Conservation (phyloP, 2,113 vertebrate genomes). For the Stigmatopora argus region DNA sequence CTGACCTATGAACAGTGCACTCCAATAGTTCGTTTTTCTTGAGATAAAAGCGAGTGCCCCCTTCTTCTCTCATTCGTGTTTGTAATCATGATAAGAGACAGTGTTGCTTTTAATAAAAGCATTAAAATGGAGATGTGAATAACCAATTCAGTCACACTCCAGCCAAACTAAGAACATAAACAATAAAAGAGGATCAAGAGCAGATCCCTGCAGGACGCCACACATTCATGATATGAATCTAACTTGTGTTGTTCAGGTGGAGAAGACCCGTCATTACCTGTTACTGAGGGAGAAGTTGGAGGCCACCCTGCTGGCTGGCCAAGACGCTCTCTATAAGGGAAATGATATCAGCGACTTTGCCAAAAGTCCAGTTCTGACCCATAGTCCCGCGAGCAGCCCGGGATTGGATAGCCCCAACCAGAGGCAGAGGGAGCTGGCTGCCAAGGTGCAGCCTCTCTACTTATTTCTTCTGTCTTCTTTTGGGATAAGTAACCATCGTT, state of each 20-base stretch:
- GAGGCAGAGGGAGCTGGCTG: constrained; percentile 92
- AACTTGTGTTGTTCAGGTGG: constrained; percentile 72
- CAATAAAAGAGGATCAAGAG: not conserved
- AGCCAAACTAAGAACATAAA: not conserved
- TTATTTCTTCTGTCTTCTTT: not conserved
- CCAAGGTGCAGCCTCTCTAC: constrained; percentile 76
- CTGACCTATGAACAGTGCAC: not conserved
- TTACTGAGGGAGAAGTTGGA: constrained; percentile 94
- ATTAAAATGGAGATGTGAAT: not conserved
- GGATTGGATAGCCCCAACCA: constrained; percentile 77
- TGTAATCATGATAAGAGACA: not conserved
- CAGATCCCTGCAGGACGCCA: not conserved
- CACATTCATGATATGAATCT: not conserved
- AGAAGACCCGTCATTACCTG: constrained; percentile 94
- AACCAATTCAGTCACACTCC: not conserved
- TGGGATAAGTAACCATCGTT: not conserved
- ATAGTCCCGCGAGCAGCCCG: constrained; percentile 61
- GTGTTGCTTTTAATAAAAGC: not conserved
- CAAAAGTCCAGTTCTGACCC: constrained; percentile 70
- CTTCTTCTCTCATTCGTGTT: not conserved
- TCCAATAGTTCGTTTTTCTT: not conserved
- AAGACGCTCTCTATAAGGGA: constrained; percentile 77
- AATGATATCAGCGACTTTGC: constrained; percentile 78
- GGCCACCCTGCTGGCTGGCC: constrained; percentile 76
- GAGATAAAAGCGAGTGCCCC: not conserved